Evolutionary conservation across 1,140 invertebrate species (phyloP).

Genomic region (Caenorhabditis remanei): DNA sequence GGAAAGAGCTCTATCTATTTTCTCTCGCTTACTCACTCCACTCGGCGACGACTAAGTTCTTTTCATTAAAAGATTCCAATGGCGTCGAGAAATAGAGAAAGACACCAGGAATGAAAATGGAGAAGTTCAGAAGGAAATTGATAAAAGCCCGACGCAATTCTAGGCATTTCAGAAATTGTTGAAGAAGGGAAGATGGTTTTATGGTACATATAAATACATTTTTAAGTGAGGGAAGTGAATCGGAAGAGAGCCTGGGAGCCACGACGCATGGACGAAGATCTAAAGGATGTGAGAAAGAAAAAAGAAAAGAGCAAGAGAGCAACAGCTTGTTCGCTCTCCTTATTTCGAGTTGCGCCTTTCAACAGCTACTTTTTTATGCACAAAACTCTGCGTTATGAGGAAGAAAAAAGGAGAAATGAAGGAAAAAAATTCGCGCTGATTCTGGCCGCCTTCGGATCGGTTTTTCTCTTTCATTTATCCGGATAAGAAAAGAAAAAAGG

Average conservation of each 20-base stretch:
- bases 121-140: too few species aligned
- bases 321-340: constrained; percentile 31
- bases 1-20: not conserved
- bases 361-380: constrained; percentile 54
- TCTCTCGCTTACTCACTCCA: not conserved
- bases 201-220: constrained; percentile 25
- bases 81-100: not conserved
- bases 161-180: not conserved
- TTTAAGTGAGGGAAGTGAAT: constrained; percentile 3
- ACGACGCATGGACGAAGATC: not conserved
- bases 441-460: constrained; percentile 39
- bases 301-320: constrained; percentile 38
- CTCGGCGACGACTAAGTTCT: not conserved
- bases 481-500: constrained; percentile 16
- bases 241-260: not conserved
- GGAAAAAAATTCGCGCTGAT: constrained; percentile 14
- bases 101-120: not conserved
- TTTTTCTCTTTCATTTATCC: constrained; percentile 47
- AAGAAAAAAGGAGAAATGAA: constrained; percentile 38
- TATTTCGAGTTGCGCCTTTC: constrained; percentile 44
- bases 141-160: too few species aligned
- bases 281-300: not conserved
- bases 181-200: constrained; percentile 6
- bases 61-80: not conserved
- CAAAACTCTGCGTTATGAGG: constrained; percentile 45